A percentile compares a stretch with the other conserved stretches of the same genome.
These are phyloP conservation scores for Crepidodera aurea DNA, from an alignment of 2,888 invertebrate species.

Conservation along the genomic window DNA sequence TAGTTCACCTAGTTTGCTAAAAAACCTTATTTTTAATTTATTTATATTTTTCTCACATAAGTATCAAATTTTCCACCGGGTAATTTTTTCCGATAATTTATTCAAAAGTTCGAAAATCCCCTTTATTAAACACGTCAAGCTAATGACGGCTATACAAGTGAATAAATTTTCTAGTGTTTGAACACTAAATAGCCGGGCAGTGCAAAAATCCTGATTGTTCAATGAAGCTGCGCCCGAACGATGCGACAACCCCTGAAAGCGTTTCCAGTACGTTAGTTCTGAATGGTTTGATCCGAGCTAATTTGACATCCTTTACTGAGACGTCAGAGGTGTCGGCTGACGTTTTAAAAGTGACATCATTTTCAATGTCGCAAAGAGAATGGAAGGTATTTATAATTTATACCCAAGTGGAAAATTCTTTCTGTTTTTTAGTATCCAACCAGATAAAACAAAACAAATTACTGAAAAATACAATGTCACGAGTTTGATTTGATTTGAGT, in stretches of 20 bases:
- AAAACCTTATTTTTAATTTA: too few relatives aligned
- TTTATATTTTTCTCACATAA: too few relatives aligned
- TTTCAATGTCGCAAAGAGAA: too few relatives aligned
- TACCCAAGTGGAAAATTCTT: too few relatives aligned
- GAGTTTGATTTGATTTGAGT: too few relatives aligned
- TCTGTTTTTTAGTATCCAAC: too few relatives aligned
- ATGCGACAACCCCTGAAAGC: slow-evolving; percentile 51
- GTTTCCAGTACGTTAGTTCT: slow-evolving; percentile 53
- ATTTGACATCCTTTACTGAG: slow-evolving; percentile 54
- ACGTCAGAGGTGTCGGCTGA: slow-evolving; percentile 28
- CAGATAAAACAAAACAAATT: too few relatives aligned
- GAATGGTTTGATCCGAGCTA: slow-evolving; percentile 52
- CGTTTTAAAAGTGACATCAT: background rate
- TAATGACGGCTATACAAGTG: slow-evolving; percentile 35
- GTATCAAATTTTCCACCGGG: too few relatives aligned
- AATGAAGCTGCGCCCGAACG: slow-evolving; percentile 49
- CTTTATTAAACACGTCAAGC: background rate
- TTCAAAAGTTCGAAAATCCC: background rate
- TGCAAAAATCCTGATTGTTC: slow-evolving; percentile 53
- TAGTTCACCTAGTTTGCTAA: too few relatives aligned
- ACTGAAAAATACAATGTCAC: too few relatives aligned
- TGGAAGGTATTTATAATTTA: too few relatives aligned
- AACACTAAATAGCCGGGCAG: slow-evolving; percentile 58
- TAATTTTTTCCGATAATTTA: too few relatives aligned
- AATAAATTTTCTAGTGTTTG: slow-evolving; percentile 61